phyloP scores from a whole-genome alignment of 2,888 invertebrate species.

The Archips crataeganus region DNA sequence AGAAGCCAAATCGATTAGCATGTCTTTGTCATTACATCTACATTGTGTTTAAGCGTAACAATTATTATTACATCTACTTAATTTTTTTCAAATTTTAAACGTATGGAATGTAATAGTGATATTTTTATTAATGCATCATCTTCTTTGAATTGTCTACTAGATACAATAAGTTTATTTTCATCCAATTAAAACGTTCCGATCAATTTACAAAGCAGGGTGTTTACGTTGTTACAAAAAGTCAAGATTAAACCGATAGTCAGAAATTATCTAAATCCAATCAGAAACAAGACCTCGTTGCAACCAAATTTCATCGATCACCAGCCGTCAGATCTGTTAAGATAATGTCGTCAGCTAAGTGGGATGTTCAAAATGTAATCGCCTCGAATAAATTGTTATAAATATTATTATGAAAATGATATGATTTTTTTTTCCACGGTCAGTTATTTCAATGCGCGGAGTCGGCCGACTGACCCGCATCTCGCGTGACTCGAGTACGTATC shows the following conservation, averaged over 20 bases:
- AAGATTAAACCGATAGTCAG: slow-evolving; percentile 30
- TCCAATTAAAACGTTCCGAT: slow-evolving; percentile 17
- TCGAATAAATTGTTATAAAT: background rate
- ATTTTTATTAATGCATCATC: background rate
- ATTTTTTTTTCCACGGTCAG: background rate
- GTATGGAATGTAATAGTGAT: background rate
- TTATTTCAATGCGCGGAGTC: slow-evolving; percentile 30
- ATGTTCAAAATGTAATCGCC: slow-evolving; percentile 47
- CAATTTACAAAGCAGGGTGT: background rate
- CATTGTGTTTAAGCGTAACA: slow-evolving; percentile 8
- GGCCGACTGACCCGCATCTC: slow-evolving; percentile 71
- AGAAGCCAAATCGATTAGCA: slow-evolving; percentile 26
- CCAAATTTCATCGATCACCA: slow-evolving; percentile 58
- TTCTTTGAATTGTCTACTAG: background rate
- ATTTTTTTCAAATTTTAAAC: background rate
- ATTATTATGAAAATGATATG: background rate
- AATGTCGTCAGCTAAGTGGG: slow-evolving; percentile 57
- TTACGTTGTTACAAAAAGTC: slow-evolving; percentile 10
- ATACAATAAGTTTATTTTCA: background rate
- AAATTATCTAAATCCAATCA: slow-evolving; percentile 38
- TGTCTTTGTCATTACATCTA: slow-evolving; percentile 6
- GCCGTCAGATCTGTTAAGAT: slow-evolving; percentile 61
- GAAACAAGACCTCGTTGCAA: slow-evolving; percentile 35
- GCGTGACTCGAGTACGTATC: slow-evolving; percentile 49
- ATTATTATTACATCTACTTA: background rate